Base-by-base conservation (phyloP, 1,140 invertebrate species). In the Drosophila saltans region DNA sequence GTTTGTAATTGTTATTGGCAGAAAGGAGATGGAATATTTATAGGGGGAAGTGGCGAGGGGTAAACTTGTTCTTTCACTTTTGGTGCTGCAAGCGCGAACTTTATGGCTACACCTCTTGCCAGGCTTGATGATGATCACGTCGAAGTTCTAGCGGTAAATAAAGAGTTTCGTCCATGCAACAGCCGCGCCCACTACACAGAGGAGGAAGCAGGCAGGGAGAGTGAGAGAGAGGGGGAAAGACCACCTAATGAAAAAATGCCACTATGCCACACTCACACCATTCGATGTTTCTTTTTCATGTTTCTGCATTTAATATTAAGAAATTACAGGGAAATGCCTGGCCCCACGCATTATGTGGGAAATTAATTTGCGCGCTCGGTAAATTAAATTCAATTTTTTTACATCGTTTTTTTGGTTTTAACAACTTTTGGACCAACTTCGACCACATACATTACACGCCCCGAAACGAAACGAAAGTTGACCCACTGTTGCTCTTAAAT, bases 1-100 rank as follows among this genome's bases (percentile, higher is more conserved):
- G 75, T 78, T 78, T 78, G 75, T 78, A 78, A 78, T 78, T 78
- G 75, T 78, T 78, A 78, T 78, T 55, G 75, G 75, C 43, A 36
- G 4, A 63, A 24, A 45, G 10, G n/a, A 16, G 10, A 30, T 48
- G 45, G 66, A 52, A 52, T 52, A 52, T 16, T 52, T 52, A 11
- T 52, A 1, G 9, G 8, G 2, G 28, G 4, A 30, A 2, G 28
- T n/a, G n/a, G 10, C 3, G n/a, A n/a, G n/a, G 45, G 45, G 45
- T 30, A 30, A 89, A 89, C 84, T 81, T 48, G 83, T 91, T 91
- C 88, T 88, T 89, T 88, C 84, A 83, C 84, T 89, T 88, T 83
- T 30, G 28, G 65, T 80, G 70, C 78, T 88, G 77, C 78, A 80
- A 82, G 88, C 89, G 88, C 89, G 88, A 91, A 91, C 89, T 91